These are phyloP conservation scores for Drosophila kurseongensis DNA, from an alignment of 1,140 invertebrate species.

Conservation along the genomic window DNA sequence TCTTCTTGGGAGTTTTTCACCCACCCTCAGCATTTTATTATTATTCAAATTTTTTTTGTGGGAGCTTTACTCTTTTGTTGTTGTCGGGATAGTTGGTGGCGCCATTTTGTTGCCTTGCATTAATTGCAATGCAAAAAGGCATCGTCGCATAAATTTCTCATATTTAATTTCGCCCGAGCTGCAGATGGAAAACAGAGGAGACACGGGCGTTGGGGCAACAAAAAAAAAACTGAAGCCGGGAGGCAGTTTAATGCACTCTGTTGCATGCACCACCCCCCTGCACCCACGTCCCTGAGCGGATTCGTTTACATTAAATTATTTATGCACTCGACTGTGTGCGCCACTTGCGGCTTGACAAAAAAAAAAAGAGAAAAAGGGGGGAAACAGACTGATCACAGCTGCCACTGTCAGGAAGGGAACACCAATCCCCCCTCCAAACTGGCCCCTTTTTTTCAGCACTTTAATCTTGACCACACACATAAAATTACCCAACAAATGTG, in stretches of 20 bases:
- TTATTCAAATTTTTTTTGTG: constrained; percentile 28
- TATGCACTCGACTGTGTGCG: constrained; percentile 65
- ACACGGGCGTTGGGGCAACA: constrained; percentile 6
- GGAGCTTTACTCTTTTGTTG: constrained; percentile 29
- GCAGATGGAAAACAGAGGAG: constrained; percentile 49
- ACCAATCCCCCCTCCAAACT: constrained; percentile 19
- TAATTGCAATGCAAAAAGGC: constrained; percentile 76
- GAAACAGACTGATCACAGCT: constrained; percentile 36
- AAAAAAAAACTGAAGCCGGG: not conserved
- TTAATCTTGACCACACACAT: constrained; percentile 43
- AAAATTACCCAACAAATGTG: constrained; percentile 40
- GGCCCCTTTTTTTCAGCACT: constrained; percentile 9
- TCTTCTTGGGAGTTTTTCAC: constrained; percentile 3
- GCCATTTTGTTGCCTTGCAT: constrained; percentile 65
- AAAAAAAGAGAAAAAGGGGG: constrained; percentile 1
- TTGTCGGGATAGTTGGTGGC: constrained; percentile 19
- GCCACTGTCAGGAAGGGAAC: not conserved
- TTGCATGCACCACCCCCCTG: constrained; percentile 24
- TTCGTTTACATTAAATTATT: constrained; percentile 77
- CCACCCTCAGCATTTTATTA: constrained; percentile 30
- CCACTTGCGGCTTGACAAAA: constrained; percentile 41
- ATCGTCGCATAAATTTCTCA: constrained; percentile 79
- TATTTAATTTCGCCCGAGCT: constrained; percentile 73
- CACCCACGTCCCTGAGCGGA: constrained; percentile 12
- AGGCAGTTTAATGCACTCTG: constrained; percentile 53